These are phyloP conservation scores for Phenganax stokvisi DNA, from an alignment of 92 coral and sea anemone genomes.

Conservation along the genomic window DNA sequence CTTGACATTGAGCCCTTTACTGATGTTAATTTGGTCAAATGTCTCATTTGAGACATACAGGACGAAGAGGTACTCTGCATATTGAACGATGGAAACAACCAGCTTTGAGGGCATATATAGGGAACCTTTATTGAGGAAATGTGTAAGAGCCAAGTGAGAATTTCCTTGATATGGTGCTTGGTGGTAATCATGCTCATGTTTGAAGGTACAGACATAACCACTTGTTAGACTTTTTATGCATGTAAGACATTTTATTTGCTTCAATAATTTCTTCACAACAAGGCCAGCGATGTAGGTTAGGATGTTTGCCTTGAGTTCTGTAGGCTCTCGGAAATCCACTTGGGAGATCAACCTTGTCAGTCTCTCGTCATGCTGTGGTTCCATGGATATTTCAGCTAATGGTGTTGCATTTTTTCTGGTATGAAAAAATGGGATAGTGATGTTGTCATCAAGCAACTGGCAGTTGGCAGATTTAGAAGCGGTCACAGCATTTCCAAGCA, in stretches of 20 bases:
- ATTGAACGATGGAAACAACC: not conserved
- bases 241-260: constrained; percentile 3
- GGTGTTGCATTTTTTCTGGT: constrained; percentile 15
- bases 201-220: not conserved
- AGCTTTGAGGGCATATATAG: constrained; percentile 16
- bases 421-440: constrained; percentile 24
- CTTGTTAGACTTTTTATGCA: constrained; percentile 21
- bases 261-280: constrained; percentile 21
- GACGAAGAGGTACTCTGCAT: constrained; percentile 16
- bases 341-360: not conserved
- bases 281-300: constrained; percentile 12
- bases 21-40: constrained; percentile 20
- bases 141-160: constrained; percentile 6
- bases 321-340: not conserved
- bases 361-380: constrained; percentile 2
- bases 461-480: constrained; percentile 10
- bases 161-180: not conserved
- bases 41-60: constrained; percentile 24
- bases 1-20: not conserved
- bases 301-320: constrained; percentile 19
- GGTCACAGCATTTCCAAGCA: constrained; percentile 31
- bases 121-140: constrained; percentile 24
- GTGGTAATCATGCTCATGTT: constrained; percentile 15
- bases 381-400: not conserved
- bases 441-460: not conserved